Conservation (phyloP, 2,797 vertebrate species). For the Pseudopleuronectes americanus region DNA sequence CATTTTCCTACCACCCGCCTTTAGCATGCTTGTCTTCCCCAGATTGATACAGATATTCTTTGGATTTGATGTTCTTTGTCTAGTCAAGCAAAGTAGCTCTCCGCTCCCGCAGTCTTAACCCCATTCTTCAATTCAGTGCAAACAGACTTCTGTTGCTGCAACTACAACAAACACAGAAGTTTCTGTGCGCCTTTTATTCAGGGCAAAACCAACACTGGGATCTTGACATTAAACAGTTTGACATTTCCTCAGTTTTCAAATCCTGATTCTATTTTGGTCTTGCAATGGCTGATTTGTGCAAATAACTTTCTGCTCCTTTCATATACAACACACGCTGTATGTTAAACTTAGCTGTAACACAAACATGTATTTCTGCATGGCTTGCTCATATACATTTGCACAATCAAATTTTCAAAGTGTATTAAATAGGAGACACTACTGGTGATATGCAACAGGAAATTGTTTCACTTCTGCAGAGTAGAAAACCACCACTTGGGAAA, state of each 20-base stretch:
- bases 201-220: constrained; percentile 23
- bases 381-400: not conserved
- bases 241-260: constrained; percentile 10
- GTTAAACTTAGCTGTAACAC: not conserved
- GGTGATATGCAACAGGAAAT: not conserved
- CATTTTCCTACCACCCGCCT: not conserved
- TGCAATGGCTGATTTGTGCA: not conserved
- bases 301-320: not conserved
- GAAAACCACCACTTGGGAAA: constrained; percentile 18
- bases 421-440: not conserved
- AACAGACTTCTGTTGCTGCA: constrained; percentile 25
- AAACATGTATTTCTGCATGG: too few relatives aligned
- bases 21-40: constrained; percentile 19
- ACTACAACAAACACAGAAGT: constrained; percentile 26
- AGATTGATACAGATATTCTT: constrained; percentile 40
- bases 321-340: not conserved
- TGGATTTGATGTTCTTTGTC: constrained; percentile 30
- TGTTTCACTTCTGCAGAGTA: not conserved
- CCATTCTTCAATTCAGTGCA: constrained; percentile 24
- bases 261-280: constrained; percentile 15
- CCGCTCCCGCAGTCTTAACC: constrained; percentile 3
- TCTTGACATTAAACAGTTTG: constrained; percentile 44
- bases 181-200: constrained; percentile 26
- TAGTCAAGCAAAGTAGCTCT: constrained; percentile 28
- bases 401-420: not conserved